A percentile compares a stretch with the other conserved stretches of the same genome.
Conservation (phyloP, 92 coral and sea anemone species). For the Porites lobata region DNA sequence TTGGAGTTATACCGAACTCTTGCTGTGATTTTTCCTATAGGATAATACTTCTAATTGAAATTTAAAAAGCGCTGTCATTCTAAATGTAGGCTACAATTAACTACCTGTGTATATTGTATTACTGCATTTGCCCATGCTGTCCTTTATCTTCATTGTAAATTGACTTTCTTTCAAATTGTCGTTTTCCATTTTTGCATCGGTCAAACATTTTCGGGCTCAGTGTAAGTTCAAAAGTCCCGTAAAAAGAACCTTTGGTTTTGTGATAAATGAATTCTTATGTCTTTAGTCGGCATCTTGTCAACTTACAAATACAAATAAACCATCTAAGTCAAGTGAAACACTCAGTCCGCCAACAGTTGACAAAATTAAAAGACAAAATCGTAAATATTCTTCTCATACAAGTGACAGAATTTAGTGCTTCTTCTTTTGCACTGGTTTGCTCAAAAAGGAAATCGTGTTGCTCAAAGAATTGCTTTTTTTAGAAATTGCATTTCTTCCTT, state of each 20-base stretch:
- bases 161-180: background rate
- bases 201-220: background rate
- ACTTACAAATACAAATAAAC: too few relatives aligned
- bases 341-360: too few relatives aligned
- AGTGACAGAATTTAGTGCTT: too few relatives aligned
- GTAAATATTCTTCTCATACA: too few relatives aligned
- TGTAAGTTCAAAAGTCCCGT: background rate
- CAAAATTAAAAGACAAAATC: too few relatives aligned
- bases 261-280: background rate
- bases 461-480: too few relatives aligned
- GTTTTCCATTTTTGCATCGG: background rate
- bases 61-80: background rate
- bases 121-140: background rate
- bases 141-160: background rate
- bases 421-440: too few relatives aligned
- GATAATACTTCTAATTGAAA: background rate
- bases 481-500: too few relatives aligned
- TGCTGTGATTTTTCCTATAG: background rate
- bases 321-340: too few relatives aligned
- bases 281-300: background rate
- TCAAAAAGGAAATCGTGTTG: too few relatives aligned
- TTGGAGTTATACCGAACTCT: background rate
- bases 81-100: background rate
- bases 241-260: background rate
- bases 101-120: background rate